These are phyloP conservation scores for Mionectes macconnelli DNA, from an alignment of 2,113 vertebrate species.

Conservation along the genomic window DNA sequence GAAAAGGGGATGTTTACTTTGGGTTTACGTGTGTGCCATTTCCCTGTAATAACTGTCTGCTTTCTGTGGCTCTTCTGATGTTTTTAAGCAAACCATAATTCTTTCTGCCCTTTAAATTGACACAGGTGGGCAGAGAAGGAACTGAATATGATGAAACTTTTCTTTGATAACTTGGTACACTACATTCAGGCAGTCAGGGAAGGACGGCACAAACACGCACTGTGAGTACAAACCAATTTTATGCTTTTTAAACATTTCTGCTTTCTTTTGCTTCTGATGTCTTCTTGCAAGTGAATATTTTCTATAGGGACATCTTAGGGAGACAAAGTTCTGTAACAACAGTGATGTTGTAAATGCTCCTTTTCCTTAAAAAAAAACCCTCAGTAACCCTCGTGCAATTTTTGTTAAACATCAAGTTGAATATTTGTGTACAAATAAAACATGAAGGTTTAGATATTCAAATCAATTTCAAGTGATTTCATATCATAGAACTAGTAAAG, in stretches of 20 bases:
- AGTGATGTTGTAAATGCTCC: neutral
- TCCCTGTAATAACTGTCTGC: neutral
- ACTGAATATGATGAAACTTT: conserved; percentile 98
- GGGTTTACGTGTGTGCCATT: neutral
- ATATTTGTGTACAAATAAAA: neutral
- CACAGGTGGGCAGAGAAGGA: conserved; percentile 99
- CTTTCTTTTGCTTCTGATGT: neutral
- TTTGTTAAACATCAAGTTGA: neutral
- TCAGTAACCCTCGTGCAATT: rapidly evolving
- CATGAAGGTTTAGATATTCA: neutral
- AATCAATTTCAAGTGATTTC: neutral
- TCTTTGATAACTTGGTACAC: conserved; percentile 96
- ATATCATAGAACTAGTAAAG: neutral
- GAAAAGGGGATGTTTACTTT: neutral
- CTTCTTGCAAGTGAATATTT: neutral
- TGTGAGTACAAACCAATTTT: conserved; percentile 81
- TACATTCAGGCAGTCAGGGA: conserved; percentile 96
- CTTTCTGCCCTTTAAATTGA: conserved; percentile 37
- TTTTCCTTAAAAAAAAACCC: neutral
- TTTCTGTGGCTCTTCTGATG: neutral
- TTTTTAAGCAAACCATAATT: conserved; percentile 3
- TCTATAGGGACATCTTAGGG: neutral
- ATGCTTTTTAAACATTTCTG: neutral
- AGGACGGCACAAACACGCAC: conserved; percentile 89
- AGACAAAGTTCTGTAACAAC: neutral